phyloP scores from a whole-genome alignment of 1,140 invertebrate species.

The Trichonephila inaurata region DNA sequence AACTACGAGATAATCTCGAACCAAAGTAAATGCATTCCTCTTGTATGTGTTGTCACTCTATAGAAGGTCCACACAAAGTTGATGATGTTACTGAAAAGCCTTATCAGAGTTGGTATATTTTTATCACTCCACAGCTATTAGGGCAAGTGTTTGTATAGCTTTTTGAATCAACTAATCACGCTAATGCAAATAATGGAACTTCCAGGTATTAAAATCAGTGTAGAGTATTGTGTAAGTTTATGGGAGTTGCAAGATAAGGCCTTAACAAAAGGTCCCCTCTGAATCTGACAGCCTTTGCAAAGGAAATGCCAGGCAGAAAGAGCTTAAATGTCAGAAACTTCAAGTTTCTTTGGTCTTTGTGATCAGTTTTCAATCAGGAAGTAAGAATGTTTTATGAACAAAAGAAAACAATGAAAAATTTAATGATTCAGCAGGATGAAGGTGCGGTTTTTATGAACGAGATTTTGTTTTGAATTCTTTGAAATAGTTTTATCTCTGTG shows the following conservation, averaged over 20 bases:
- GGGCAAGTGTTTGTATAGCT: not conserved
- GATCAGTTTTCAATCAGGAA: not conserved
- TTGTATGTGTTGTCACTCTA: not conserved
- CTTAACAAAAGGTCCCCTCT: not conserved
- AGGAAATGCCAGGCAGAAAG: not conserved
- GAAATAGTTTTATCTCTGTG: not conserved
- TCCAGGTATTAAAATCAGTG: constrained; percentile 19
- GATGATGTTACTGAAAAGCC: not conserved
- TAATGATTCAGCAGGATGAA: not conserved
- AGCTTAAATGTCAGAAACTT: not conserved
- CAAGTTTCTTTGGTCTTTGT: not conserved
- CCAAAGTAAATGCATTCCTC: not conserved
- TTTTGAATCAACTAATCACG: not conserved
- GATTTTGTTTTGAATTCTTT: not conserved
- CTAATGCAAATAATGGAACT: not conserved
- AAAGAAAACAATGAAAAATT: too few species aligned
- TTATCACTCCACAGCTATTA: constrained; percentile 6
- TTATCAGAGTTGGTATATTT: not conserved
- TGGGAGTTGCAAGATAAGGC: not conserved
- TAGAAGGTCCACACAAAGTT: not conserved
- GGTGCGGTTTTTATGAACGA: too few species aligned
- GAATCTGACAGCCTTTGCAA: not conserved
- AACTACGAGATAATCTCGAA: not conserved
- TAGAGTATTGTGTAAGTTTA: not conserved
- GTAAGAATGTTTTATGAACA: not conserved